Base-by-base conservation (phyloP, 2,888 invertebrate species). In the Physocephala rufipes region DNA sequence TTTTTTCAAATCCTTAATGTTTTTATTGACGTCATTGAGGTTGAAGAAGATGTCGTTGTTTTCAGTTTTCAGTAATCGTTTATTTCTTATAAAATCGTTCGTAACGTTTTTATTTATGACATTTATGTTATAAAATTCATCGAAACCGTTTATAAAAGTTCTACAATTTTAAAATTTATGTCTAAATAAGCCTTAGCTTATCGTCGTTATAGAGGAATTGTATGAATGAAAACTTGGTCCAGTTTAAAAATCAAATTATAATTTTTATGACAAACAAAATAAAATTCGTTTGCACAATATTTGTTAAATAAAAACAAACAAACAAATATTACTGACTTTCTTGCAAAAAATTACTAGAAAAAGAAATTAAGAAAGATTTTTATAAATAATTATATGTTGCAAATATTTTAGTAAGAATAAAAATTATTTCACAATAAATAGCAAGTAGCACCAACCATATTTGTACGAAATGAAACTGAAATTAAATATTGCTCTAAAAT, bases 401-500 rank as follows among this genome's bases (percentile, higher is more conserved):
- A 65, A 30, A 65, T 51, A 21, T 16, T 24, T 49, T n/a, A n/a
- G n/a, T n/a, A 49, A 64, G 49, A 47, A 16, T 24, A 49, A 61
- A 61, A 30, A 64, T 47, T 26, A 49, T 12, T 51, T n/a, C 16
- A n/a, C n/a, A n/a, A 65, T 53, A n/a, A 9, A 58, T 9, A 58
- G 58, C 24, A 24, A 28, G 58, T 58, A 58, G 28, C 24, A 58
- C 13, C 26, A 58, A 26, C 21, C 13, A 55, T 53, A 59, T 69
- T 58, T 59, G 19, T 66, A 58, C 24, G 58, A 28, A 58, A 28
- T 55, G 55, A 24, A 58, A 73, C 58, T 59, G 43, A 73, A 74
- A 78, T 74, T 51, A 77, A 76, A 76, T 76, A 76, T 78, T 80
- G 79, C 80, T 82, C 79, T 79, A 75, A 80, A 82, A 84, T 86